Evolutionary conservation across 2,888 invertebrate genomes (phyloP), one percentile per base, ranked within the genome.

Genomic region (Scaptomyza caliginosa): DNA sequence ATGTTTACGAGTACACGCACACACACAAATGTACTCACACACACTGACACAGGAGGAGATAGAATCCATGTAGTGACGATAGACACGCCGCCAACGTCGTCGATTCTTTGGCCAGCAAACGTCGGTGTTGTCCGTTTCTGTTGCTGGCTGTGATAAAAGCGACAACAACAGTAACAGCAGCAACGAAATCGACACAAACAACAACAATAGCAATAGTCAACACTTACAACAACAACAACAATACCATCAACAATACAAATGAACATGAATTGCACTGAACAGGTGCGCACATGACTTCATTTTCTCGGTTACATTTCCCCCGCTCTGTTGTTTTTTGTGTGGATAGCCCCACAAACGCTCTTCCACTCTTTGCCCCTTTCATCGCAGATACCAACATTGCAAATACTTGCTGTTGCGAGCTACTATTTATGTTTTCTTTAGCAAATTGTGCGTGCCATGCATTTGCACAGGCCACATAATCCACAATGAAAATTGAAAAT

Each of bases 211-310:
- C 26, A 49, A 32, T 32, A 40, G 32, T 28, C 32, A 48, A 42
- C 48, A 56, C 11, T 30, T 58, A 42, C 54, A 46, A 39, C 45
- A 60, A 21, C 26, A 58, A 34, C 50, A 57, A 55, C 62, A 70
- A 55, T 55, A 57, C 45, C 69, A 73, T 67, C 84, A 81, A 78
- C 81, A 82, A 72, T 80, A 85, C 86, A 83, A 86, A 82, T 80
- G 86, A 82, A 85, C 83, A 85, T 80, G 86, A 83, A 85, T 80
- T 85, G 86, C 77, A 85, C 63, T 74, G 86, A 76, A 75, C 83
- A 86, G 86, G 83, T 82, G 81, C 80, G 81, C 78, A 82, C 83
- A 82, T 83, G 83, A 85, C 83, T 83, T 83, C 83, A 85, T 83
- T 83, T 83, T 70, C 80, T 70, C 80, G 66, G 73, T 59, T 76